phyloP scores from a whole-genome alignment of 1,140 invertebrate genomes.

The Triops longicaudatus region DNA sequence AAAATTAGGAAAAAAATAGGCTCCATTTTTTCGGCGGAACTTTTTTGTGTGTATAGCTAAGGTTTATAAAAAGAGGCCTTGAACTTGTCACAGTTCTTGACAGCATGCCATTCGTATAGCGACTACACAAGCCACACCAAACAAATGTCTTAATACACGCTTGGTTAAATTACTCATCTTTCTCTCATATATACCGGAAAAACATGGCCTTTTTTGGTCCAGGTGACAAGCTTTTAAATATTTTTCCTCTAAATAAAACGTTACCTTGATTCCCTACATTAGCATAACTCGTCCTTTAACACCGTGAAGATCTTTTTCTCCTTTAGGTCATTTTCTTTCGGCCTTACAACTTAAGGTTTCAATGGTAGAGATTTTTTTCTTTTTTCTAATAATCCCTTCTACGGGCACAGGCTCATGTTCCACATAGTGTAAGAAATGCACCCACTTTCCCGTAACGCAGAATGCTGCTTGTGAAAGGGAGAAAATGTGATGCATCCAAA shows the following conservation, averaged over 20 bases:
- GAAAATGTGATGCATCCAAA: background rate
- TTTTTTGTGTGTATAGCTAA: too few species aligned
- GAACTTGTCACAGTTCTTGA: background rate
- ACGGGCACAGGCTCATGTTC: background rate
- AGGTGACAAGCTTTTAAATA: background rate
- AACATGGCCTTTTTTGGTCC: too few species aligned
- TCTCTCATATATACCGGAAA: background rate
- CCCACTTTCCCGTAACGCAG: background rate
- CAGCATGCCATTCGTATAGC: background rate
- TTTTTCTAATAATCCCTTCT: background rate
- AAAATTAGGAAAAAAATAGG: too few species aligned
- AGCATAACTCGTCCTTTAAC: conserved; percentile 1
- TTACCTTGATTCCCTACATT: background rate
- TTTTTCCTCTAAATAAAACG: background rate
- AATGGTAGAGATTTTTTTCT: background rate
- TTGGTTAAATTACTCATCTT: background rate
- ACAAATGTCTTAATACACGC: conserved; percentile 1
- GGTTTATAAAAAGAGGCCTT: background rate
- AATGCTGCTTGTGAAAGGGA: background rate
- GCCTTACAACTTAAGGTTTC: background rate
- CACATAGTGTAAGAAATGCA: background rate
- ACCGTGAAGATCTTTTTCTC: background rate
- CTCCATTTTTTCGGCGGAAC: too few species aligned
- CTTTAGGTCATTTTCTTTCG: background rate
- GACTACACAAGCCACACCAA: background rate